Evolutionary conservation across 1,140 invertebrate genomes (phyloP), one percentile per base, ranked within the genome.

Genomic region (Rhagoletis pomonella): DNA sequence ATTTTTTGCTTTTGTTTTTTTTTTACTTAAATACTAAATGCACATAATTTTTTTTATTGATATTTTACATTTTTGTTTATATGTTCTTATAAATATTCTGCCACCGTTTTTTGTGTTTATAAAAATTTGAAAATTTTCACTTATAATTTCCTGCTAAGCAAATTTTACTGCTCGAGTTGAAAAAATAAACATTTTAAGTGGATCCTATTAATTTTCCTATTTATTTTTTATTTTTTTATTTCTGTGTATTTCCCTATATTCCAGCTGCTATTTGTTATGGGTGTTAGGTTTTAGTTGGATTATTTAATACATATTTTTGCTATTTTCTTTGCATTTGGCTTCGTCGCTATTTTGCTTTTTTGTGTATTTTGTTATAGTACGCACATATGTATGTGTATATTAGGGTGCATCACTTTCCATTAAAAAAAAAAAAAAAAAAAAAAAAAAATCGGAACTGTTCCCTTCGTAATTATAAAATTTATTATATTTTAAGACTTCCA

Each of bases 21-120:
- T 19, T 19, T 81, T 73, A 17, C 73, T 81, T 81, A 81, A 81
- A 81, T 81, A 81, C 73, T 81, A 81, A 55, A 29, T 81, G 73
- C 73, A 81, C 3, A 81, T 14, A 19, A 29, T 6, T 81, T 58
- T 29, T 29, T 29, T 81, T 81, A 81, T 47, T 55, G 44, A 19
- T 81, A 81, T 81, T 3, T 81, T 81, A 81, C 47, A 81, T 81
- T 50, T 55, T n/a, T 55, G 39, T n/a, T 77, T 12, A 17, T 47
- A 47, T n/a, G 4, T 77, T 47, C 55, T 14, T 55, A 81, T 81
- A 44, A 5, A 47, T 81, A 29, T 29, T 17, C 73, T 81, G 73
- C 47, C 73, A 81, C 73, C 73, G 29, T 62, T 9, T 73, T 47
- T 14, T 47, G 39, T 73, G 9, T 77, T 50, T 73, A 14, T 73